Conservation (phyloP, 2,113 vertebrate species). For the Actinemys pallida region DNA sequence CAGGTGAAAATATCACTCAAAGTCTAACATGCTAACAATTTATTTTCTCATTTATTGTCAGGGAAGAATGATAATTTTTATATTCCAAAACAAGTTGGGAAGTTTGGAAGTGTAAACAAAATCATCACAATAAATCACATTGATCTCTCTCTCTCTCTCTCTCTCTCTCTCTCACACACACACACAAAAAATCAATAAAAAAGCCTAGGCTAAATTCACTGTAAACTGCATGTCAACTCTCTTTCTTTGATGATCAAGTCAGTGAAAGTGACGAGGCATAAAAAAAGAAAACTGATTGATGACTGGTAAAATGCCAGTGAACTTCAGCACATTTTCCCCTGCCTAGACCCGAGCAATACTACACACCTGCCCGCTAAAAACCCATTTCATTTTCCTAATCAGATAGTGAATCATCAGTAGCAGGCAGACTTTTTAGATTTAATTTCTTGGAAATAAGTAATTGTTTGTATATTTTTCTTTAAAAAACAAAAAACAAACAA, state of each 20-base stretch:
- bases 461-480: not conserved
- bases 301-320: no score
- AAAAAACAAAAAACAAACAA: not conserved
- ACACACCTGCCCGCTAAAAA: not conserved
- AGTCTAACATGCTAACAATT: not conserved
- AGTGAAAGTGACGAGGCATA: not conserved
- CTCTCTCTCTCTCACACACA: not conserved
- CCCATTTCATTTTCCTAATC: not conserved
- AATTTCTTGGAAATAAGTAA: not conserved
- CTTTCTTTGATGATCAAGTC: not conserved
- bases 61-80: not conserved
- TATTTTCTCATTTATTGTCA: not conserved
- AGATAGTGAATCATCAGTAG: not conserved
- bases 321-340: not conserved
- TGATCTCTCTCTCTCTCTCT: not conserved
- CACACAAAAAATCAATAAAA: not conserved
- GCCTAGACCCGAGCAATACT: not conserved
- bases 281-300: not conserved
- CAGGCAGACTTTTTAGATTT: not conserved
- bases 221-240: not conserved
- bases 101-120: not conserved
- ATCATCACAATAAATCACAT: not conserved
- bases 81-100: not conserved
- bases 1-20: not conserved
- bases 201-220: not conserved